Conservation (phyloP, 2,797 vertebrate species). For the Erethizon dorsatum region DNA sequence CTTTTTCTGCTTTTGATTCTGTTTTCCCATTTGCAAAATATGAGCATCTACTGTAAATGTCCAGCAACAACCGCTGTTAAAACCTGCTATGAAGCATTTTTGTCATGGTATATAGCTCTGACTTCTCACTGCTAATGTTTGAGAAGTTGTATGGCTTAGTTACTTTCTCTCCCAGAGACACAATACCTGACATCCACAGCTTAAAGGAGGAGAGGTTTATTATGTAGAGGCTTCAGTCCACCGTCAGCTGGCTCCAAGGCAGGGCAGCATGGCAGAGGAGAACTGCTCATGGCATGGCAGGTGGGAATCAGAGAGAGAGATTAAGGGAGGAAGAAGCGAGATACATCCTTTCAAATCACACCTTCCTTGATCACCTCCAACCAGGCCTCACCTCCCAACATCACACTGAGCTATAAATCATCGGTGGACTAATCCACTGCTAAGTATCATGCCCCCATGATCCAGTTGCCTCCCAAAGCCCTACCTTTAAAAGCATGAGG, state of each 20-base stretch:
- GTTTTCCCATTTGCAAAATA: constrained; percentile 1
- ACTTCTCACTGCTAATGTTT: neutral
- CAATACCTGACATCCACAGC: neutral
- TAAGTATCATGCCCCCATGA: neutral
- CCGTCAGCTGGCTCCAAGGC: neutral
- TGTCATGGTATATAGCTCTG: neutral
- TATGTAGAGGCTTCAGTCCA: neutral
- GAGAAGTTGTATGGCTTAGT: neutral
- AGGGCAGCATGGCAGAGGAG: neutral
- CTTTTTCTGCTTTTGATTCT: neutral
- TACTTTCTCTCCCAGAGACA: neutral
- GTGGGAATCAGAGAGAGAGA: neutral
- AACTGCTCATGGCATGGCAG: neutral
- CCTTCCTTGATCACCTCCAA: neutral
- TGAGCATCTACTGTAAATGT: neutral
- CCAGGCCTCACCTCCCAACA: neutral
- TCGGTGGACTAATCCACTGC: neutral
- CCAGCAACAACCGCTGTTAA: neutral
- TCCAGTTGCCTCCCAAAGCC: neutral
- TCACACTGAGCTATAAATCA: neutral
- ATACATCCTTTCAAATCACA: neutral
- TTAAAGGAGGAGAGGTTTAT: neutral
- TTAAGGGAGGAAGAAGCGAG: neutral
- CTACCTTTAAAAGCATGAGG: neutral
- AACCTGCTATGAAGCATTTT: neutral